Evolutionary conservation across 2,113 vertebrate species (phyloP).

Genomic region (Henicopernis longicauda): DNA sequence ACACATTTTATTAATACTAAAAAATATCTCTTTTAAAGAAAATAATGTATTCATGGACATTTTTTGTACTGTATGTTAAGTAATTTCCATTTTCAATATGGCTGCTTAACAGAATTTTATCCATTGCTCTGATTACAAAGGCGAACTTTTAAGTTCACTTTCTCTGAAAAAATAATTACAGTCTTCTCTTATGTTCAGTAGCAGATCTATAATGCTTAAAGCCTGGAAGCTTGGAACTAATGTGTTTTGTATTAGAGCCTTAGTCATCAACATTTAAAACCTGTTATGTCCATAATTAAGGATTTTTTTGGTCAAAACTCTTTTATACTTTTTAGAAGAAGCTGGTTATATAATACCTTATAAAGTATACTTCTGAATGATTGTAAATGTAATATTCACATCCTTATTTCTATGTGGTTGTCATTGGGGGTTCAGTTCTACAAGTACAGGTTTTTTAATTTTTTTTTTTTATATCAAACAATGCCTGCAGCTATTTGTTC

Average conservation of each 20-base stretch:
- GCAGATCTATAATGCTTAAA: background rate
- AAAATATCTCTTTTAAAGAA: background rate
- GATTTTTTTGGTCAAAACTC: background rate
- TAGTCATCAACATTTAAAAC: background rate
- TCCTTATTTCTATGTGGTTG: background rate
- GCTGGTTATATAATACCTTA: background rate
- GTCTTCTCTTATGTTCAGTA: background rate
- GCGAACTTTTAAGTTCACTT: background rate
- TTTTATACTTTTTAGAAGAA: background rate
- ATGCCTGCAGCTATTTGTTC: background rate
- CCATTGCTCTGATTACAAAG: background rate
- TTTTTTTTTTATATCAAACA: background rate
- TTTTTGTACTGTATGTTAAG: background rate
- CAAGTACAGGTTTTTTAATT: background rate
- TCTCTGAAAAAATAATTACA: background rate
- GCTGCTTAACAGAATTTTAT: background rate
- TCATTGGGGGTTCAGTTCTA: background rate
- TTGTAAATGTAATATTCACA: background rate
- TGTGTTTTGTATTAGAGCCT: background rate
- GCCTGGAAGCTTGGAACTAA: background rate
- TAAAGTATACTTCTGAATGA: background rate
- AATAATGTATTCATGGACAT: background rate
- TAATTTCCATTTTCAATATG: background rate
- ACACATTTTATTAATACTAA: background rate
- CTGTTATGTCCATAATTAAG: background rate